Evolutionary conservation across 2,797 vertebrate genomes (phyloP).

Genomic region (Tokudaia muenninki): DNA sequence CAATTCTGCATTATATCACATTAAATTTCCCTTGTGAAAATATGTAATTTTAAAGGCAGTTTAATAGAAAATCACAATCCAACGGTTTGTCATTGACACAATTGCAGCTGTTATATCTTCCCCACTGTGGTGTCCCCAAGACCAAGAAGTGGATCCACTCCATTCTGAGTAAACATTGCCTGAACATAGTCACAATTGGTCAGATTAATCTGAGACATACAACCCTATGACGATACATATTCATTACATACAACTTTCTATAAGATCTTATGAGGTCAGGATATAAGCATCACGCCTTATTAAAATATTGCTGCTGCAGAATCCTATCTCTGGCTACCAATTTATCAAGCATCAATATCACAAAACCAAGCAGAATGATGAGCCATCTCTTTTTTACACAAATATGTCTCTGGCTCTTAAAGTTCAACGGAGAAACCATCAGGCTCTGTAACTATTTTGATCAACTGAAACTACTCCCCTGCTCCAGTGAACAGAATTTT

Average conservation of each 20-base stretch:
- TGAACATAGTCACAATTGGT: background rate
- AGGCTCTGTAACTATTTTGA: constrained; percentile 73
- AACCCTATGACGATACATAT: background rate
- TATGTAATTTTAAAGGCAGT: constrained; percentile 69
- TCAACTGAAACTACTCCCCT: constrained; percentile 78
- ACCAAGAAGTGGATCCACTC: background rate
- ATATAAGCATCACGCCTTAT: background rate
- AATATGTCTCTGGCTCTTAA: constrained; percentile 62
- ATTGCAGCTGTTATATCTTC: background rate
- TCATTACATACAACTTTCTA: constrained; percentile 29
- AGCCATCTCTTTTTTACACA: constrained; percentile 36
- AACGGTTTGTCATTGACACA: constrained; percentile 8
- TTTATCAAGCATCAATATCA: constrained; percentile 36
- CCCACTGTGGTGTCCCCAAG: background rate
- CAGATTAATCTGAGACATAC: background rate
- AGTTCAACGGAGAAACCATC: constrained; percentile 72
- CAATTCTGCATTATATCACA: constrained; percentile 51
- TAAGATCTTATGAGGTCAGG: background rate
- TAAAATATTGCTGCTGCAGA: constrained; percentile 23
- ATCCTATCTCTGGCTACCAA: background rate
- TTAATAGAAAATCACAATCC: constrained; percentile 53
- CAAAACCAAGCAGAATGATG: constrained; percentile 14
- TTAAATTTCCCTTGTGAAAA: constrained; percentile 61
- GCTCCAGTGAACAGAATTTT: constrained; percentile 78
- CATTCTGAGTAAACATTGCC: background rate